phyloP scores from a whole-genome alignment of 37 sponge, comb jelly and placozoan genomes.

The Hexactinellida sp. region DNA sequence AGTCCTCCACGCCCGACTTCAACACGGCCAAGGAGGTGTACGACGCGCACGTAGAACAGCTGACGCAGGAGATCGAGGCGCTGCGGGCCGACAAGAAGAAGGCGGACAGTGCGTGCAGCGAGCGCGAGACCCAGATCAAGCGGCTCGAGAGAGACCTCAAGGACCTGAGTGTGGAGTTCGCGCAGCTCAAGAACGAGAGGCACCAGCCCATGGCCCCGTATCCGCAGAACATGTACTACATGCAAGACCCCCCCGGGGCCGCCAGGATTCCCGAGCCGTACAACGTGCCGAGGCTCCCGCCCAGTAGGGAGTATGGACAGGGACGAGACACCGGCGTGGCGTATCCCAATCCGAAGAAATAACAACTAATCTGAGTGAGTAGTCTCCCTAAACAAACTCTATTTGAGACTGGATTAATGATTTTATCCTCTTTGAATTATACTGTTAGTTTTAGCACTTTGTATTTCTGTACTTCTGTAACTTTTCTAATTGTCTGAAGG shows the following conservation, averaged over 20 bases:
- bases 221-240: background rate
- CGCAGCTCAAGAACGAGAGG: background rate
- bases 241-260: background rate
- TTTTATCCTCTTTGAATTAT: no score
- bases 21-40: background rate
- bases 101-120: background rate
- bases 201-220: background rate
- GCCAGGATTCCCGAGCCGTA: background rate
- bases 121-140: background rate
- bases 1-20: background rate
- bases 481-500: no score
- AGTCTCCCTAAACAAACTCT: no score
- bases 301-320: background rate
- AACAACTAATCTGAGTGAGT: no score
- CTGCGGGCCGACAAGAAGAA: background rate
- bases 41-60: background rate
- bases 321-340: background rate
- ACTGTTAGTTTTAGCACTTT: no score
- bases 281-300: background rate
- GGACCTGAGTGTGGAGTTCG: background rate
- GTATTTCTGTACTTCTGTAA: no score
- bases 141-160: background rate
- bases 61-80: background rate
- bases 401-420: no score
- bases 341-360: background rate